Evolutionary conservation across 2,888 invertebrate species (phyloP).

Genomic region (Drosophila anomalata): DNA sequence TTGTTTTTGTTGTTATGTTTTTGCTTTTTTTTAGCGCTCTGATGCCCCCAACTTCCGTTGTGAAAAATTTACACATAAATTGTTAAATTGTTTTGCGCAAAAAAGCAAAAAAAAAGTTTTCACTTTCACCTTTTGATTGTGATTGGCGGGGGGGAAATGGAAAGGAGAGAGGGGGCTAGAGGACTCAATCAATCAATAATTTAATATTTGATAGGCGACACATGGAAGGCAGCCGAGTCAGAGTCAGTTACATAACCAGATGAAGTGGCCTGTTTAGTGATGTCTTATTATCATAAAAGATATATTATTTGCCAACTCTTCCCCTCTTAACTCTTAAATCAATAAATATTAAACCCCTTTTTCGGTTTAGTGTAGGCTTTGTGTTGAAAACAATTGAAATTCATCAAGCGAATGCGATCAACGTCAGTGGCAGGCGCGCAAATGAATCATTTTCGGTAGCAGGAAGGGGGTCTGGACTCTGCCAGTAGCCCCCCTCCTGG

Average conservation of each 20-base stretch:
- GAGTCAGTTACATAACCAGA: neutral
- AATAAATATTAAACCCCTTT: neutral
- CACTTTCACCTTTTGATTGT: constrained; percentile 65
- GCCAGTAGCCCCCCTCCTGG: constrained; percentile 14
- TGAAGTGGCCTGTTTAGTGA: neutral
- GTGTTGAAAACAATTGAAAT: constrained; percentile 31
- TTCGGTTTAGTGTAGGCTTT: constrained; percentile 21
- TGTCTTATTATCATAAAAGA: too few species aligned
- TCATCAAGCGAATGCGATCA: constrained; percentile 34
- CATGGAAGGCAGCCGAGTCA: neutral
- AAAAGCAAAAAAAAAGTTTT: constrained; percentile 40
- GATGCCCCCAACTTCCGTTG: constrained; percentile 62
- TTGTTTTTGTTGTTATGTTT: neutral
- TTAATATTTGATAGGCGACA: constrained; percentile 17
- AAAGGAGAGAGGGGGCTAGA: constrained; percentile 13
- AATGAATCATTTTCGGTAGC: constrained; percentile 28
- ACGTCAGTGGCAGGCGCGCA: constrained; percentile 18
- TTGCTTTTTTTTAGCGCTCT: constrained; percentile 18
- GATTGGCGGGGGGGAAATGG: neutral
- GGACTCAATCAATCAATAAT: constrained; percentile 59
- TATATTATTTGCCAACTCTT: too few species aligned
- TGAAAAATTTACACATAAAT: constrained; percentile 44
- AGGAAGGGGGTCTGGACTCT: neutral
- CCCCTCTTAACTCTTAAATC: neutral
- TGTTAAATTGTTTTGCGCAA: constrained; percentile 43